These are phyloP conservation scores for Microctenopoma steveboyesi DNA, from an alignment of 2,797 vertebrate species.

Conservation along the genomic window DNA sequence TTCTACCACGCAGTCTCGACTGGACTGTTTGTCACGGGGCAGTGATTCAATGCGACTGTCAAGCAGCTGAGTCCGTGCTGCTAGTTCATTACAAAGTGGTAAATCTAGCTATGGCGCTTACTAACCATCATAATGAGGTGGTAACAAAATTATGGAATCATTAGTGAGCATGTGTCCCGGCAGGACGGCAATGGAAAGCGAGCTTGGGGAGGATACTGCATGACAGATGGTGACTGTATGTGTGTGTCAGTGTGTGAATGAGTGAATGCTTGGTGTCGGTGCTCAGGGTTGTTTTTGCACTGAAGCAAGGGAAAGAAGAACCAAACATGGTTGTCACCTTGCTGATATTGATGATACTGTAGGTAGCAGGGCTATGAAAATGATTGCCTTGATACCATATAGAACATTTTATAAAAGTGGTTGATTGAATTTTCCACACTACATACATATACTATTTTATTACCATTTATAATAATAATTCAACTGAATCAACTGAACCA, in stretches of 20 bases:
- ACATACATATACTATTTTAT: neutral
- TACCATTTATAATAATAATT: conserved; percentile 22
- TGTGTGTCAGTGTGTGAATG: conserved; percentile 71
- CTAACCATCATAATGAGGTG: conserved; percentile 72
- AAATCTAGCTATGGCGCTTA: conserved; percentile 56
- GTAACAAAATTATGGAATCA: conserved; percentile 80
- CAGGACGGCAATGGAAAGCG: conserved; percentile 61
- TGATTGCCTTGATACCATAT: neutral
- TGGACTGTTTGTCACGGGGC: conserved; percentile 46
- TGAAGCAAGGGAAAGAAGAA: conserved; percentile 47
- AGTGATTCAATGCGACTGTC: conserved; percentile 63
- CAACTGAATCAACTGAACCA: conserved; percentile 33
- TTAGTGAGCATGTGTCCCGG: conserved; percentile 76
- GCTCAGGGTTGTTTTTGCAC: conserved; percentile 61
- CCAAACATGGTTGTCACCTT: conserved; percentile 32
- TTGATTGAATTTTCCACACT: neutral
- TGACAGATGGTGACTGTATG: conserved; percentile 79
- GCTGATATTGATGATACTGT: conserved; percentile 4
- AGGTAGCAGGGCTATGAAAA: conserved; percentile 8
- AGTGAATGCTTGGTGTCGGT: conserved; percentile 50
- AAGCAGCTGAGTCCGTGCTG: conserved; percentile 49
- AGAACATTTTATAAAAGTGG: neutral
- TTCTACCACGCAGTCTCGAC: conserved; percentile 49
- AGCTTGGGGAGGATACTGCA: conserved; percentile 69
- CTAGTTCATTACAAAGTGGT: conserved; percentile 62